These are phyloP conservation scores for cattle (Bos taurus) DNA, from an alignment of 2,113 vertebrate species.

Conservation along the genomic window ARS-UCD2.0 NC_037357.1:51619501-51620000, in stretches of 20 bases:
- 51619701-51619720: not conserved
- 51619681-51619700: not conserved
- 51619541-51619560: no score
- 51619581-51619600: no score
- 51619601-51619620: no score
- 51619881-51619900: not conserved
- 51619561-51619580: no score
- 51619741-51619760: not conserved
- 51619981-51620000: not conserved
- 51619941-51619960: not conserved
- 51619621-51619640: not conserved
- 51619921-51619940: not conserved
- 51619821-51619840: not conserved
- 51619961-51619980: not conserved
- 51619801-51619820: not conserved
- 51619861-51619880: not conserved
- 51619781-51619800: not conserved
- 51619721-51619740: not conserved
- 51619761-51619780: not conserved
- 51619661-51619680: not conserved
- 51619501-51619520: no score
- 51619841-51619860: not conserved
- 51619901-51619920: not conserved
- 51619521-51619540: no score
- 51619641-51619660: not conserved